phyloP scores from a whole-genome alignment of 2,888 invertebrate genomes.

The Oscheius sp. region DNA sequence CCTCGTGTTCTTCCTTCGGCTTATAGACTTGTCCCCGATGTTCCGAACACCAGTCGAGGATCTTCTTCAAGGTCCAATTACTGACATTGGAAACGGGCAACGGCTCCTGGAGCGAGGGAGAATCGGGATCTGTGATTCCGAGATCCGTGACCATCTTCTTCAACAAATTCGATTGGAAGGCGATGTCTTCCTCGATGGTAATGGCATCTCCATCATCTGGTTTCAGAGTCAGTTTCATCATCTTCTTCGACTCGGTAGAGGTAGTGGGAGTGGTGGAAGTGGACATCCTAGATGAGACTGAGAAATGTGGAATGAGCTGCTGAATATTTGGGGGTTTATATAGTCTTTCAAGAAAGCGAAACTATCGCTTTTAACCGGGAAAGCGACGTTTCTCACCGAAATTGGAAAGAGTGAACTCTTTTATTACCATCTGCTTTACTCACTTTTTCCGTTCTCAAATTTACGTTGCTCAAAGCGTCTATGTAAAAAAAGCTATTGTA shows the following conservation, averaged over 20 bases:
- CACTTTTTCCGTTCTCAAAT: too few relatives aligned
- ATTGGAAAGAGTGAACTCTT: too few relatives aligned
- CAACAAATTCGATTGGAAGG: conserved; percentile 2
- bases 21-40: conserved; percentile 13
- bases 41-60: neutral
- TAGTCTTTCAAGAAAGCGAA: too few relatives aligned
- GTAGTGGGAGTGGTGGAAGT: neutral
- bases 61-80: conserved; percentile 6
- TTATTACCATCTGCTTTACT: too few relatives aligned
- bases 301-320: too few relatives aligned
- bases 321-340: too few relatives aligned
- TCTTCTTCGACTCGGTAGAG: neutral
- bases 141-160: conserved; percentile 18
- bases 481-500: too few relatives aligned
- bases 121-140: conserved; percentile 3
- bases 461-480: too few relatives aligned
- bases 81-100: neutral
- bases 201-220: neutral
- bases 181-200: neutral
- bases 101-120: neutral
- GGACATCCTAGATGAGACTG: too few relatives aligned
- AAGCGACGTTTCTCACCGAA: too few relatives aligned
- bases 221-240: neutral
- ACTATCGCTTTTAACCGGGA: too few relatives aligned
- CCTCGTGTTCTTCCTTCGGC: conserved; percentile 23